Conservation (phyloP, 2,113 vertebrate species). For the Semicossyphus pulcher region DNA sequence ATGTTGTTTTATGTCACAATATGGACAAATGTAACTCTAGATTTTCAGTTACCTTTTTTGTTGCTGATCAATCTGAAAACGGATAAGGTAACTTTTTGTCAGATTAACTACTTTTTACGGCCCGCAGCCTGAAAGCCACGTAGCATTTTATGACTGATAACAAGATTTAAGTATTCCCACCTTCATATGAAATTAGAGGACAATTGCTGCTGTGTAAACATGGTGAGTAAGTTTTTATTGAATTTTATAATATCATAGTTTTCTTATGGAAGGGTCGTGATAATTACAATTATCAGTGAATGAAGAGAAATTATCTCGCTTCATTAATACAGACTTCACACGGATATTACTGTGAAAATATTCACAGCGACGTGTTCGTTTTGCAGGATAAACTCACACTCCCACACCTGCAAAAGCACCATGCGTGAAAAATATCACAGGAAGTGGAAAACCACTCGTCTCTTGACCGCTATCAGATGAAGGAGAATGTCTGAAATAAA, state of each 20-base stretch:
- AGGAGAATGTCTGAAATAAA: conserved; percentile 41
- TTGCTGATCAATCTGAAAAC: no score
- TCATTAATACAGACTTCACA: conserved; percentile 20
- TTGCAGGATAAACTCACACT: neutral
- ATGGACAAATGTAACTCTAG: no score
- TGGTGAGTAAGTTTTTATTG: neutral
- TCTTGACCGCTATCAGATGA: conserved; percentile 32
- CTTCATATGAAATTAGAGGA: no score
- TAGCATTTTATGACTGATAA: no score
- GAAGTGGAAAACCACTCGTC: conserved; percentile 27
- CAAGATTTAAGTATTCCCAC: no score
- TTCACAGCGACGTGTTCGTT: conserved; percentile 21
- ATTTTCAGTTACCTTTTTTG: no score
- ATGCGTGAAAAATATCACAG: conserved; percentile 22
- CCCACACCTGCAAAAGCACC: conserved; percentile 2
- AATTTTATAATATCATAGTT: no score
- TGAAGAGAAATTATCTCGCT: neutral
- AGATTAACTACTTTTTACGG: no score
- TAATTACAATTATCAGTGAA: conserved; percentile 10
- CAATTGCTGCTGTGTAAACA: neutral
- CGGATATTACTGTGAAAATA: neutral
- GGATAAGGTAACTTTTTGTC: no score
- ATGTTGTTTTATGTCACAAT: no score
- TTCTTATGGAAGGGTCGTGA: neutral
- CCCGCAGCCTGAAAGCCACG: no score